These are phyloP conservation scores for Allacma fusca DNA, from an alignment of 2,888 invertebrate genomes.

Conservation along the genomic window DNA sequence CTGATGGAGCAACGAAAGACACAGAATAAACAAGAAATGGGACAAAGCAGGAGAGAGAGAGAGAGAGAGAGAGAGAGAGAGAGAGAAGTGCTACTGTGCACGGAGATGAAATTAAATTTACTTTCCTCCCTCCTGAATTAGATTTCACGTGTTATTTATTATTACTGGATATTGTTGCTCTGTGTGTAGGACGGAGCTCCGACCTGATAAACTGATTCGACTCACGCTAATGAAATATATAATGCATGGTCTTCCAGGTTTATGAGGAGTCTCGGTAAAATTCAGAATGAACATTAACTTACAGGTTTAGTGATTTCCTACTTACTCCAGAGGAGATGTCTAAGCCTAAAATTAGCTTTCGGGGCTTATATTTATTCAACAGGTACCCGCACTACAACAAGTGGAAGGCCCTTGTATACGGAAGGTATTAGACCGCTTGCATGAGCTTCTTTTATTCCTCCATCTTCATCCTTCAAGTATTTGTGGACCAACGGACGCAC, in stretches of 20 bases:
- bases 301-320: neutral
- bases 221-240: slow-evolving; percentile 6
- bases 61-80: slow-evolving; percentile 5
- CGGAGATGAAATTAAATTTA: slow-evolving; percentile 44
- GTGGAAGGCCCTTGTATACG: slow-evolving; percentile 20
- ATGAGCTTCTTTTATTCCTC: slow-evolving; percentile 28
- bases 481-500: slow-evolving; percentile 16
- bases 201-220: neutral
- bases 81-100: slow-evolving; percentile 37
- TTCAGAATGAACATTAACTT: neutral
- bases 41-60: slow-evolving; percentile 26
- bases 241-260: neutral
- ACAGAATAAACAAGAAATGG: slow-evolving; percentile 33
- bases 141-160: slow-evolving; percentile 28
- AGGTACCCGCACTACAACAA: neutral
- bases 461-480: neutral
- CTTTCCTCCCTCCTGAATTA: slow-evolving; percentile 1
- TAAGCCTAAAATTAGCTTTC: slow-evolving; percentile 7
- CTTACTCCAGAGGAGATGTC: too few species aligned
- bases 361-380: slow-evolving; percentile 6
- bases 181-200: neutral
- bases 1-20: neutral
- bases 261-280: neutral
- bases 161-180: neutral
- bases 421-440: slow-evolving; percentile 28